Conservation (phyloP, 2,797 vertebrate species). For the Gallinago stenura region DNA sequence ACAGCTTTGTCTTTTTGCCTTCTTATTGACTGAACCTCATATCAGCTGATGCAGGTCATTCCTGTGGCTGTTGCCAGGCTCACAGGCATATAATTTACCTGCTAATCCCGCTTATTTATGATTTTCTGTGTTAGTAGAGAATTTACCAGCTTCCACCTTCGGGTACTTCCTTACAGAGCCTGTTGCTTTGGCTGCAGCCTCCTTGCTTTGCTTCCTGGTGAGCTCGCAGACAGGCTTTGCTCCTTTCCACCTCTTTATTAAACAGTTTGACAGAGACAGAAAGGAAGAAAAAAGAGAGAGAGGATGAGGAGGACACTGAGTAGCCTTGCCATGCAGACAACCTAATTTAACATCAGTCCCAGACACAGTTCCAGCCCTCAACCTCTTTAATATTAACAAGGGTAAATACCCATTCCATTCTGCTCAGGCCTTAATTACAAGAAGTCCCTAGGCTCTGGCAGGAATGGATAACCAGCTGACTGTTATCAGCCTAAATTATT, state of each 20-base stretch:
- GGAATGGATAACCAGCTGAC: not conserved
- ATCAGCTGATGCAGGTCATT: not conserved
- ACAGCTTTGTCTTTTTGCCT: not conserved
- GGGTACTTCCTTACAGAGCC: not conserved
- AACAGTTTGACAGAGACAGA: not conserved
- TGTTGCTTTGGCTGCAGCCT: not conserved
- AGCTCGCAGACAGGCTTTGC: not conserved
- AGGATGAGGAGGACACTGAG: not conserved
- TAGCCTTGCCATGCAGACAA: not conserved
- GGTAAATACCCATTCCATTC: not conserved
- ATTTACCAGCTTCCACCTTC: not conserved
- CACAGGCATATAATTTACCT: not conserved
- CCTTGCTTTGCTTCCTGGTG: not conserved
- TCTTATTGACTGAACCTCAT: not conserved
- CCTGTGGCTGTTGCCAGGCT: not conserved
- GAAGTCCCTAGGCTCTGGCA: not conserved
- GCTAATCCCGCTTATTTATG: not conserved
- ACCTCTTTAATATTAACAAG: not conserved
- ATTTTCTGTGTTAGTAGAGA: not conserved
- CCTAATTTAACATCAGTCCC: not conserved
- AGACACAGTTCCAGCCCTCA: not conserved
- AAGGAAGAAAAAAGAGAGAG: not conserved
- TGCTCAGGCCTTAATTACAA: not conserved
- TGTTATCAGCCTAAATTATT: not conserved
- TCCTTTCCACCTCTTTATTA: not conserved